Conservation (phyloP, 1,140 invertebrate species). For the Adoxophyes honmai region DNA sequence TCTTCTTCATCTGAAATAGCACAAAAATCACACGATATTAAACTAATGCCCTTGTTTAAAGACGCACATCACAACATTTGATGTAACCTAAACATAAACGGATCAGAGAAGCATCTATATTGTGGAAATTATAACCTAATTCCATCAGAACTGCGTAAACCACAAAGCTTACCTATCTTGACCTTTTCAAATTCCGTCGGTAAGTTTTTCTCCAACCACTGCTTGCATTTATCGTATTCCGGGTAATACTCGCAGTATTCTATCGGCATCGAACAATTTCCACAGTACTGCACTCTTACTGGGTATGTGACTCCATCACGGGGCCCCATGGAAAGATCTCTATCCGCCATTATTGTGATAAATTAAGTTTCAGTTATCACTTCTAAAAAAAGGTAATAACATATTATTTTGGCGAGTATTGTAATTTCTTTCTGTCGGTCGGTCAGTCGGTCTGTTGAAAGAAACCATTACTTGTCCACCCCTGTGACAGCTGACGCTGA, state of each 20-base stretch:
- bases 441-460: constrained; percentile 2
- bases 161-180: constrained; percentile 79
- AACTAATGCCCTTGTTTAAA: no score
- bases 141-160: neutral
- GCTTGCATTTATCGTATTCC: constrained; percentile 97
- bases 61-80: no score
- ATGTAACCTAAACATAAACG: no score
- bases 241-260: constrained; percentile 99
- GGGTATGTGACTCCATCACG: constrained; percentile 83
- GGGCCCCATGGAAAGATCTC: constrained; percentile 70
- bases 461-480: constrained; percentile 4
- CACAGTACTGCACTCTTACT: constrained; percentile 94
- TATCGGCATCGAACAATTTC: constrained; percentile 95
- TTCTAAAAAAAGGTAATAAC: neutral
- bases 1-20: constrained; percentile 78
- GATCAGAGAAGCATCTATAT: neutral
- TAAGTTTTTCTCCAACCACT: constrained; percentile 96
- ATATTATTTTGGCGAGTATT: neutral
- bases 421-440: constrained; percentile 5
- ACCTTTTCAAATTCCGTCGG: constrained; percentile 95
- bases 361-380: constrained; percentile 4
- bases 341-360: constrained; percentile 56
- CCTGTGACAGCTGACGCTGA: neutral
- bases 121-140: constrained; percentile 27
- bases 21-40: constrained; percentile 18